phyloP scores from a whole-genome alignment of 2,888 invertebrate genomes.

The Synergus japonicus region DNA sequence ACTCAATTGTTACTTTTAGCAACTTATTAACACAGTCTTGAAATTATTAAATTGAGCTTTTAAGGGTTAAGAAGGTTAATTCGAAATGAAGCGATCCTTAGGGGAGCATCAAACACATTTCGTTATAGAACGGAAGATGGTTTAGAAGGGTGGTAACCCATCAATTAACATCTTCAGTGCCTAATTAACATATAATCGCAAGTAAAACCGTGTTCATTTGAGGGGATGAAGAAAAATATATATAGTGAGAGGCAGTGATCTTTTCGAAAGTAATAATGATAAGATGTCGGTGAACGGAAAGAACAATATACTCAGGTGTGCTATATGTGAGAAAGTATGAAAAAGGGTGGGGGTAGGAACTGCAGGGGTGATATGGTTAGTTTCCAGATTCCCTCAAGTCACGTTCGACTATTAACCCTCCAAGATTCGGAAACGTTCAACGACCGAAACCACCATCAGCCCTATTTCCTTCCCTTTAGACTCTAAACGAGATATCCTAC shows the following conservation, averaged over 20 bases:
- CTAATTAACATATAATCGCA: constrained; percentile 72
- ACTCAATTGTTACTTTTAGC: not conserved
- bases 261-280: constrained; percentile 60
- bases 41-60: not conserved
- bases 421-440: constrained; percentile 66
- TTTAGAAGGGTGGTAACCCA: constrained; percentile 50
- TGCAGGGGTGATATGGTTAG: constrained; percentile 47
- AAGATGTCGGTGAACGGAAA: constrained; percentile 43
- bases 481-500: not conserved
- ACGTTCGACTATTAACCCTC: constrained; percentile 70
- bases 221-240: constrained; percentile 49
- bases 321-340: constrained; percentile 34
- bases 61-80: not conserved
- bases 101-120: constrained; percentile 46
- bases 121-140: constrained; percentile 37
- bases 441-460: constrained; percentile 55
- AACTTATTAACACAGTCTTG: not conserved
- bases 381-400: constrained; percentile 60
- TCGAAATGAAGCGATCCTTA: not conserved
- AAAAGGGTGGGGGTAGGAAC: constrained; percentile 43
- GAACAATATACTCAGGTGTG: constrained; percentile 29
- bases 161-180: constrained; percentile 69
- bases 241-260: constrained; percentile 52
- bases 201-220: constrained; percentile 60
- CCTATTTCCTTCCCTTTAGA: constrained; percentile 40